These are phyloP conservation scores for Podarcis raffonei DNA, from an alignment of 2,113 vertebrate species.

Conservation along the genomic window DNA sequence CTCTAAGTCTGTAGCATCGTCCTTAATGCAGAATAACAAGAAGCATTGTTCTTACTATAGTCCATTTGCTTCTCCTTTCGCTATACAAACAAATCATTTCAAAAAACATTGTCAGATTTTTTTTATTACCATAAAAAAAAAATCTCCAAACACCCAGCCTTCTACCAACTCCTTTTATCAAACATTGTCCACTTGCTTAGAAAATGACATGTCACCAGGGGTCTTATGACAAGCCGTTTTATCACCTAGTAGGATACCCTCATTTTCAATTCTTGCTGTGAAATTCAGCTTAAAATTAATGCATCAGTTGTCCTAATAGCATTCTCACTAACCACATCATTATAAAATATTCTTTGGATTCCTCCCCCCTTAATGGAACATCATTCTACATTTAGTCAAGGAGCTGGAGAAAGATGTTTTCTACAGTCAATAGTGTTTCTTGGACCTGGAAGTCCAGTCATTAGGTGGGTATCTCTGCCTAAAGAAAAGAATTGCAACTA, in stretches of 20 bases:
- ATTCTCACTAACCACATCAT: constrained; percentile 70
- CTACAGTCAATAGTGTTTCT: constrained; percentile 50
- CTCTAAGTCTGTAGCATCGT: neutral
- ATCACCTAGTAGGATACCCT: constrained; percentile 75
- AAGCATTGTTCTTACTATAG: constrained; percentile 53
- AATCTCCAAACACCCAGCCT: constrained; percentile 55
- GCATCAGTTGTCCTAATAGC: constrained; percentile 72
- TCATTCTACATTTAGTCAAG: constrained; percentile 62
- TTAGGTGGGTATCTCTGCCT: constrained; percentile 38
- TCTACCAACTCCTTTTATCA: constrained; percentile 60
- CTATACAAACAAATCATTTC: constrained; percentile 37
- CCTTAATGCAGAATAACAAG: constrained; percentile 53
- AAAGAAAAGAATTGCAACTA: constrained; percentile 39
- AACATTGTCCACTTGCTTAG: constrained; percentile 55
- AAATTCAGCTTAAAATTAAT: constrained; percentile 73
- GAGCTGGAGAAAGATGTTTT: constrained; percentile 38
- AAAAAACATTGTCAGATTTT: neutral
- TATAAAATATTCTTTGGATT: constrained; percentile 53
- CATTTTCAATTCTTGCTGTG: constrained; percentile 72
- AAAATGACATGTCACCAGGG: constrained; percentile 68
- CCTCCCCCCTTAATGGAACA: constrained; percentile 47
- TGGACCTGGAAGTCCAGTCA: constrained; percentile 36
- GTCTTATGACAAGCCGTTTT: constrained; percentile 76
- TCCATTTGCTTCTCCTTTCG: constrained; percentile 59
- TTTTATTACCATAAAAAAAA: neutral